A percentile compares a stretch with the other conserved stretches of the same genome.
Evolutionary conservation across 2,888 invertebrate genomes (phyloP).

Genomic region (Pachliopta kotzebuea): DNA sequence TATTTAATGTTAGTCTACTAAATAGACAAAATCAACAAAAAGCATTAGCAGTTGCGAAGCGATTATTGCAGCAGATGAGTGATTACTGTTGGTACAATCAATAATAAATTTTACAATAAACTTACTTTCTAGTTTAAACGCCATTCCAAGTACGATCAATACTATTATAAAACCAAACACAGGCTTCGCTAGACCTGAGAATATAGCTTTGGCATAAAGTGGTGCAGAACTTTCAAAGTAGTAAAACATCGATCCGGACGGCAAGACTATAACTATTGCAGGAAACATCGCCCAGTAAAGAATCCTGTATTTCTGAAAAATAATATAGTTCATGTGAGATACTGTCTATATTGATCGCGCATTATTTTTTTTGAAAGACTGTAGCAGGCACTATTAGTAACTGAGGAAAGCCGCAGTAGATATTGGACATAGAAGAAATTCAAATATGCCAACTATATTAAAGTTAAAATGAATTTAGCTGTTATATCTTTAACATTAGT

Average conservation of each 20-base stretch:
- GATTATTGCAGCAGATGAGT: too few relatives aligned
- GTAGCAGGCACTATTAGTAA: too few relatives aligned
- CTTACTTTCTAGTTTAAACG: slow-evolving; percentile 50
- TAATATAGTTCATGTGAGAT: slow-evolving; percentile 9
- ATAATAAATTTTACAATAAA: slow-evolving; percentile 1
- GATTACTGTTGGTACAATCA: too few relatives aligned
- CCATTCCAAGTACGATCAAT: slow-evolving; percentile 37
- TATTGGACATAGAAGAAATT: background rate
- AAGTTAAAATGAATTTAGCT: background rate
- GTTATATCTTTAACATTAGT: background rate
- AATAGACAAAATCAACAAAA: too few relatives aligned
- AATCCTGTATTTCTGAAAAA: slow-evolving; percentile 45
- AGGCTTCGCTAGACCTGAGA: slow-evolving; percentile 41
- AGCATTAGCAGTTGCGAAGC: too few relatives aligned
- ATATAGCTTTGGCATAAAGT: slow-evolving; percentile 36
- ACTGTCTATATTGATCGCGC: too few relatives aligned
- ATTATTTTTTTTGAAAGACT: too few relatives aligned
- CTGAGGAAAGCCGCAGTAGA: background rate
- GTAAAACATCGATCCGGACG: slow-evolving; percentile 42
- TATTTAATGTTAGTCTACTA: too few relatives aligned
- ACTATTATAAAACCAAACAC: slow-evolving; percentile 36
- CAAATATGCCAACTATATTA: background rate
- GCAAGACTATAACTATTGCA: slow-evolving; percentile 25
- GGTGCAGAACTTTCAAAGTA: slow-evolving; percentile 34
- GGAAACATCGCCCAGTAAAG: slow-evolving; percentile 41